Evolutionary conservation across 2,888 invertebrate genomes (phyloP).

Genomic region (Chrysina gloriosa): DNA sequence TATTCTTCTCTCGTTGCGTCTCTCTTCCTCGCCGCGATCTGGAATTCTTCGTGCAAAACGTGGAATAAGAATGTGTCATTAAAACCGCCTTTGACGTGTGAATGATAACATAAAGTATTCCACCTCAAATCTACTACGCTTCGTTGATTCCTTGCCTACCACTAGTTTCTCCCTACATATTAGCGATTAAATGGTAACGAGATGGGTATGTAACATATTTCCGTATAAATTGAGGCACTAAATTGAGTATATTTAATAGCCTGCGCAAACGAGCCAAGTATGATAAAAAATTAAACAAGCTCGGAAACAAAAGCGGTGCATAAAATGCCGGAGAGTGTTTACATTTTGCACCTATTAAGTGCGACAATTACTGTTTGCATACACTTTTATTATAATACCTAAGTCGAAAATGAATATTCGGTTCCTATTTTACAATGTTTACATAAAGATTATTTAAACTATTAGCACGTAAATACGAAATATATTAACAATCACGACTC

Average conservation of each 20-base stretch:
- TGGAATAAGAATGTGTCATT: slow-evolving; percentile 62
- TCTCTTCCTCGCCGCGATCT: slow-evolving; percentile 38
- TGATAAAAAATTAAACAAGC: too few relatives aligned
- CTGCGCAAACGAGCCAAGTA: neutral
- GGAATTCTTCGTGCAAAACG: slow-evolving; percentile 57
- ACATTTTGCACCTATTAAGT: slow-evolving; percentile 4
- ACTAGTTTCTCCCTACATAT: slow-evolving; percentile 36
- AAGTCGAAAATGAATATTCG: neutral
- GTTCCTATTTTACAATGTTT: slow-evolving; percentile 1
- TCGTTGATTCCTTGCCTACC: slow-evolving; percentile 39
- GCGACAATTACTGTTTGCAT: slow-evolving; percentile 11
- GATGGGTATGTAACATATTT: slow-evolving; percentile 13
- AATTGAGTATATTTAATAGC: slow-evolving; percentile 10
- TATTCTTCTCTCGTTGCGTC: slow-evolving; percentile 26
- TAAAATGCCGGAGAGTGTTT: neutral
- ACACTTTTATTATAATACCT: slow-evolving; percentile 6
- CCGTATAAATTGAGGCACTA: slow-evolving; percentile 8
- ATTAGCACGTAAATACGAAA: slow-evolving; percentile 13
- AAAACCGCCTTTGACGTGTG: slow-evolving; percentile 58
- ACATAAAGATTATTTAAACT: slow-evolving; percentile 20
- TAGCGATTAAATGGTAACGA: slow-evolving; percentile 13
- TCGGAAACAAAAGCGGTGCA: neutral
- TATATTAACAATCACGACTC: neutral
- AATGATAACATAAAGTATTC: slow-evolving; percentile 56
- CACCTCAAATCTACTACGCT: slow-evolving; percentile 43